Evolutionary conservation across 2,797 vertebrate genomes (phyloP).

Genomic region (Argya squamiceps): DNA sequence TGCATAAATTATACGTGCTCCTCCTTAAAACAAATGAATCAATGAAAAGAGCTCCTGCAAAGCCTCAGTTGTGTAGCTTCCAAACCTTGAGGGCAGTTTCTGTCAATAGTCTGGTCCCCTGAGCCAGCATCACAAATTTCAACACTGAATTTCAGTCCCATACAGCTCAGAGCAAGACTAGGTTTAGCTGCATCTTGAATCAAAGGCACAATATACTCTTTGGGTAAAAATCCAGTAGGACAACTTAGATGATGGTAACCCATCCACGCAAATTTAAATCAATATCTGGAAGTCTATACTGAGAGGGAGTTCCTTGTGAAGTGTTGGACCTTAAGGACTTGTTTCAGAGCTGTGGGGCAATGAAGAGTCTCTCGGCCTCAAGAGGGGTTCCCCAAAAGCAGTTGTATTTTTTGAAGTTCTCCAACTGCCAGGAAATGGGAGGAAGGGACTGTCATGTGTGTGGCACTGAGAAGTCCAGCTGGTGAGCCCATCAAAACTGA

Average conservation of each 20-base stretch:
- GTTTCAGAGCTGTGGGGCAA: neutral
- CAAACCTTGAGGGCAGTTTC: neutral
- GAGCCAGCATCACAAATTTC: neutral
- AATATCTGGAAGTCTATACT: neutral
- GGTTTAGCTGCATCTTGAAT: neutral
- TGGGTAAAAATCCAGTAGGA: neutral
- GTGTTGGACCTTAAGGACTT: neutral
- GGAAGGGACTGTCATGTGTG: rapidly evolving
- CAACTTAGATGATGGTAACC: neutral
- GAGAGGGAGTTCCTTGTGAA: neutral
- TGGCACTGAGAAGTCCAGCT: neutral
- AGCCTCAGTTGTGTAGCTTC: neutral
- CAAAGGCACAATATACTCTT: neutral
- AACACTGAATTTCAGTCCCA: neutral
- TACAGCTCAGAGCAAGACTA: neutral
- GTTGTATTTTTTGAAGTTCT: neutral
- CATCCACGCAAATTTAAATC: neutral
- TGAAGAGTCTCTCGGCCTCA: neutral
- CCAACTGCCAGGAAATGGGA: neutral
- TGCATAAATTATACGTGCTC: neutral
- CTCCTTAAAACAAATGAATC: neutral
- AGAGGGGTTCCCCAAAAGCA: neutral
- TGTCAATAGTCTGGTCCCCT: neutral
- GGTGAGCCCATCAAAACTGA: neutral
- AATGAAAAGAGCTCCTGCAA: neutral